phyloP scores from a whole-genome alignment of 2,113 vertebrate species.

The Takifugu bimaculatus region DNA sequence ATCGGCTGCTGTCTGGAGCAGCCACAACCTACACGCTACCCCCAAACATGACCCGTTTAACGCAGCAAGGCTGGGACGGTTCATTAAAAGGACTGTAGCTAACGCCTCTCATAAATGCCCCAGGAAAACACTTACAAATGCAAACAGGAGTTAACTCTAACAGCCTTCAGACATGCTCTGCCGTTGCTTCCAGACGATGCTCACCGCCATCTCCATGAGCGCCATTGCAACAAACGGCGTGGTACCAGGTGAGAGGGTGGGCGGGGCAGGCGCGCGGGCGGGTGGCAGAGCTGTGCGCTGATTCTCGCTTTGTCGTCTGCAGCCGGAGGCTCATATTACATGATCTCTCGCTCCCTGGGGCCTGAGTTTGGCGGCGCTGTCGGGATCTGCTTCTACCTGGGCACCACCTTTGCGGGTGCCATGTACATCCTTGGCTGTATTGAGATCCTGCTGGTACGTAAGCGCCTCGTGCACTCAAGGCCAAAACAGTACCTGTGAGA shows the following conservation, averaged over 20 bases:
- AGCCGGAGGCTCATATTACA: slow-evolving; percentile 98
- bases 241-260: slow-evolving; percentile 85
- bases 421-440: slow-evolving; percentile 99
- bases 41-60: not conserved
- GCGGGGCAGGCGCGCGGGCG: not conserved
- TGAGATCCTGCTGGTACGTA: slow-evolving; percentile 91
- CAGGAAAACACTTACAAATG: not conserved
- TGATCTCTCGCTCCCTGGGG: slow-evolving; percentile 97
- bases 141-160: too few species aligned
- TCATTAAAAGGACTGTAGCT: not conserved
- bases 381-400: slow-evolving; percentile 98
- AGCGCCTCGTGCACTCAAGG: not conserved
- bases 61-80: not conserved
- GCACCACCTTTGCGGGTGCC: slow-evolving; percentile 95
- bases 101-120: not conserved
- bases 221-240: slow-evolving; percentile 98
- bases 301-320: slow-evolving; percentile 38
- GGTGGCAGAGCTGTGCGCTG: not conserved
- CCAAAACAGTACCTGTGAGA: not conserved
- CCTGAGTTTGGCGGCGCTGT: slow-evolving; percentile 97
- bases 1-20: not conserved
- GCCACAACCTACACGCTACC: not conserved
- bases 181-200: slow-evolving; percentile 86
- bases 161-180: too few species aligned
- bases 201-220: slow-evolving; percentile 99